phyloP scores from a whole-genome alignment of 2,113 vertebrate genomes.

The Narcine bancroftii region DNA sequence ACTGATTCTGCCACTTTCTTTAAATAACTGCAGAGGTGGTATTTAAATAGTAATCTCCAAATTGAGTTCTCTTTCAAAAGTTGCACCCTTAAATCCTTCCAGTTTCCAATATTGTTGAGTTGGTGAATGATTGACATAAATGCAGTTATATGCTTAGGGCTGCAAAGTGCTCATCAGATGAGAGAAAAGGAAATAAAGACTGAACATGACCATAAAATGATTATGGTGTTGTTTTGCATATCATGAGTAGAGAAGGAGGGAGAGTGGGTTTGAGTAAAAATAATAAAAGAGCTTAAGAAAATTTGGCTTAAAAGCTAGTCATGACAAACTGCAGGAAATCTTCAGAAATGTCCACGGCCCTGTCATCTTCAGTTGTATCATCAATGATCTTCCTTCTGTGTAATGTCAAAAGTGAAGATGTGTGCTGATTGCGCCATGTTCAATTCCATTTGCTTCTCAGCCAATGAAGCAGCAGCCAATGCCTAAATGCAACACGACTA shows the following conservation, averaged over 20 bases:
- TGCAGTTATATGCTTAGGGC: too few relatives aligned
- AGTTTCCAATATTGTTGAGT: not conserved
- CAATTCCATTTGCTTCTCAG: too few relatives aligned
- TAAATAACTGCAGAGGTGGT: not conserved
- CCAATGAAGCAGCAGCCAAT: too few relatives aligned
- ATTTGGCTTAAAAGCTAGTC: not conserved
- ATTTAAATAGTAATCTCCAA: not conserved
- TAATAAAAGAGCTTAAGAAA: not conserved
- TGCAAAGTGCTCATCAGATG: not conserved
- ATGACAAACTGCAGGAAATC: too few relatives aligned
- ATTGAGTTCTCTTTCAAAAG: not conserved
- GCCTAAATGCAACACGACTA: too few relatives aligned
- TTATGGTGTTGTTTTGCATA: not conserved
- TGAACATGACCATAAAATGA: not conserved
- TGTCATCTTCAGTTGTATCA: too few relatives aligned
- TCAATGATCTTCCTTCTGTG: too few relatives aligned
- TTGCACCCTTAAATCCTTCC: not conserved
- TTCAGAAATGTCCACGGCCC: too few relatives aligned
- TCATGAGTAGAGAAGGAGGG: not conserved
- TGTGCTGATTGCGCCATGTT: too few relatives aligned
- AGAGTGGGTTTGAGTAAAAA: not conserved
- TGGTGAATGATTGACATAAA: not conserved
- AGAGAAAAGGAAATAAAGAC: not conserved
- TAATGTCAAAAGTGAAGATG: too few relatives aligned
- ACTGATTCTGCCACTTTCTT: not conserved